Conservation (phyloP, 2,888 invertebrate species). For the Oxytorus armatus region DNA sequence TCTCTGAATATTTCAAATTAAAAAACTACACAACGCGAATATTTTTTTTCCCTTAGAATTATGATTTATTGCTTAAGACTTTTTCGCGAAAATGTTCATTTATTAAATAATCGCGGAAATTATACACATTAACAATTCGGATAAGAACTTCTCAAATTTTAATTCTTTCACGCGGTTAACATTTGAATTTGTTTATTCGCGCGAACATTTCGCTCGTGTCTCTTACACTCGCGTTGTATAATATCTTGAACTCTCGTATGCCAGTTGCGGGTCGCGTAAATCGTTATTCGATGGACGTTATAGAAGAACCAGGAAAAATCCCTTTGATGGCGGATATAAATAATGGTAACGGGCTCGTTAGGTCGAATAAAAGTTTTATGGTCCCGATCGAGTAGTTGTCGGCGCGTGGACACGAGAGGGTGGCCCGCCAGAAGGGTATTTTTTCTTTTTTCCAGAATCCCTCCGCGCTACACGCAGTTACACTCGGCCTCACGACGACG, state of each 20-base stretch:
- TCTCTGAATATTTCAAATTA: too few species aligned
- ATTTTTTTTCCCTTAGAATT: too few species aligned
- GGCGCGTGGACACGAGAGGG: slow-evolving; percentile 63
- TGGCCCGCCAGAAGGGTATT: slow-evolving; percentile 42
- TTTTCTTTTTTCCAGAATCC: slow-evolving; percentile 45
- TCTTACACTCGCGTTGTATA: too few species aligned
- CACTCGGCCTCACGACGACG: slow-evolving; percentile 50
- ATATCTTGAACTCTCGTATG: slow-evolving; percentile 8
- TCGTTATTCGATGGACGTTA: slow-evolving; percentile 28
- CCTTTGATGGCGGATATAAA: slow-evolving; percentile 76
- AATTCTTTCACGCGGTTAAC: too few species aligned
- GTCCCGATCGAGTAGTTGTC: slow-evolving; percentile 75
- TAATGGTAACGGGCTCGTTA: slow-evolving; percentile 80
- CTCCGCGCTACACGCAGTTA: slow-evolving; percentile 40
- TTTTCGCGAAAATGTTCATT: too few species aligned
- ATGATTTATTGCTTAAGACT: too few species aligned
- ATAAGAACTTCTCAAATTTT: too few species aligned
- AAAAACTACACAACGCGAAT: too few species aligned
- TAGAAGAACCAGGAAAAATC: slow-evolving; percentile 72
- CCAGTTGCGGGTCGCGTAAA: slow-evolving; percentile 16
- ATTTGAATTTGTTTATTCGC: too few species aligned
- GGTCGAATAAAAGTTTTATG: slow-evolving; percentile 81
- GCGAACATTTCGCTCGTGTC: too few species aligned
- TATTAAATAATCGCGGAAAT: too few species aligned
- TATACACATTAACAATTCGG: too few species aligned